A percentile compares a stretch with the other conserved stretches of the same genome.
phyloP scores from a whole-genome alignment of 2,797 vertebrate species.

The Trematomus bernacchii region DNA sequence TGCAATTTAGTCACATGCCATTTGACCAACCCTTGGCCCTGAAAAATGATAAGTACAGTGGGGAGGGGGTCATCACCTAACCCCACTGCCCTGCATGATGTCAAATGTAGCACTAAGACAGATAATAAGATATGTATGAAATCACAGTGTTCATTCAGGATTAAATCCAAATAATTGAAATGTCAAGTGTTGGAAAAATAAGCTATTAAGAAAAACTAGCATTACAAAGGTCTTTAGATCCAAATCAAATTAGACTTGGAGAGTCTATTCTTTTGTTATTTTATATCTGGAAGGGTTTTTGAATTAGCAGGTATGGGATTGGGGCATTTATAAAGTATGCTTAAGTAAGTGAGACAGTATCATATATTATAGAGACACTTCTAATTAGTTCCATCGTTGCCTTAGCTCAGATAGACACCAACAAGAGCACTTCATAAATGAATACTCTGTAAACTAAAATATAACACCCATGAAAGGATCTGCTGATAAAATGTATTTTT shows the following conservation, averaged over 20 bases:
- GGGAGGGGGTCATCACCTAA: slow-evolving; percentile 16
- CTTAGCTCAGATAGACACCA: background rate
- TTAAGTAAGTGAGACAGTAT: slow-evolving; percentile 16
- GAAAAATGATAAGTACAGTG: slow-evolving; percentile 57
- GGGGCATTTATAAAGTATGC: slow-evolving; percentile 8
- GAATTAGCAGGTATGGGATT: slow-evolving; percentile 18
- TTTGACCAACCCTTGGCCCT: slow-evolving; percentile 50
- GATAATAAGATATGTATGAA: background rate
- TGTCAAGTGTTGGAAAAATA: background rate
- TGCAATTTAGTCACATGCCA: slow-evolving; percentile 67
- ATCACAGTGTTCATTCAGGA: background rate
- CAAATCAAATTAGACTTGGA: background rate
- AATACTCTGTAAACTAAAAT: slow-evolving; percentile 20
- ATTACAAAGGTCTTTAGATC: background rate
- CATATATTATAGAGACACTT: background rate
- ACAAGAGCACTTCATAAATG: slow-evolving; percentile 25
- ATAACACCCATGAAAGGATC: slow-evolving; percentile 10
- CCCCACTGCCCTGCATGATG: slow-evolving; percentile 27
- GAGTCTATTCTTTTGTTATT: slow-evolving; percentile 12
- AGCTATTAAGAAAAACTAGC: background rate
- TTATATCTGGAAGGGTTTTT: slow-evolving; percentile 1
- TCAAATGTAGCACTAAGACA: slow-evolving; percentile 19
- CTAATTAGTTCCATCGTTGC: slow-evolving; percentile 11
- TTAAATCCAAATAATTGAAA: background rate
- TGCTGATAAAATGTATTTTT: slow-evolving; percentile 4